These are phyloP conservation scores for Sarcophaga peregrina DNA, from an alignment of 1,140 invertebrate species.

Conservation along the genomic window DNA sequence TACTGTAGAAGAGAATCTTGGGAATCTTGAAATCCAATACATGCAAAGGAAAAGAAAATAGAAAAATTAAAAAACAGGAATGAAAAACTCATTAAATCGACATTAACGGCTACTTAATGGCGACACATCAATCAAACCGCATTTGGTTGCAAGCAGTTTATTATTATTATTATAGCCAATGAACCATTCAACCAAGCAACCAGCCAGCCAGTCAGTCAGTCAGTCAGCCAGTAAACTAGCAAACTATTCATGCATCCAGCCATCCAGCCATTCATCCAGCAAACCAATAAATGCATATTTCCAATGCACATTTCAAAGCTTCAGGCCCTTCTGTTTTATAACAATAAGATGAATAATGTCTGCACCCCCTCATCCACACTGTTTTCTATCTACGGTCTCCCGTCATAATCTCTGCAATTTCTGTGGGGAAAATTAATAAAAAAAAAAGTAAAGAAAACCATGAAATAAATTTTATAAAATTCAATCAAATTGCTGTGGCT, in stretches of 20 bases:
- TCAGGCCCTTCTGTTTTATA: neutral
- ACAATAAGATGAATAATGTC: neutral
- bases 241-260: neutral
- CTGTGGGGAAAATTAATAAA: neutral
- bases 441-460: neutral
- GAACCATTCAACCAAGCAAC: neutral
- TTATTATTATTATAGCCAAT: neutral
- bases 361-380: neutral
- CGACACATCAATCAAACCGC: conserved; percentile 42
- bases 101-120: conserved; percentile 42
- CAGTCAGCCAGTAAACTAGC: neutral
- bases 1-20: neutral
- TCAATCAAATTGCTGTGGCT: neutral
- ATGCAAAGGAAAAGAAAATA: neutral
- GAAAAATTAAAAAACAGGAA: too few relatives aligned
- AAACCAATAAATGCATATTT: neutral
- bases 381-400: neutral
- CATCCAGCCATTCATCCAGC: neutral
- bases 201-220: neutral
- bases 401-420: too few relatives aligned
- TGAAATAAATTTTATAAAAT: neutral
- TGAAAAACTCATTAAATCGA: conserved; percentile 39
- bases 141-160: conserved; percentile 5
- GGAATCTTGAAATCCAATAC: conserved; percentile 26
- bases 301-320: neutral